These are phyloP conservation scores for Amphibalanus amphitrite DNA, from an alignment of 1,140 invertebrate genomes.

Conservation along the genomic window DNA sequence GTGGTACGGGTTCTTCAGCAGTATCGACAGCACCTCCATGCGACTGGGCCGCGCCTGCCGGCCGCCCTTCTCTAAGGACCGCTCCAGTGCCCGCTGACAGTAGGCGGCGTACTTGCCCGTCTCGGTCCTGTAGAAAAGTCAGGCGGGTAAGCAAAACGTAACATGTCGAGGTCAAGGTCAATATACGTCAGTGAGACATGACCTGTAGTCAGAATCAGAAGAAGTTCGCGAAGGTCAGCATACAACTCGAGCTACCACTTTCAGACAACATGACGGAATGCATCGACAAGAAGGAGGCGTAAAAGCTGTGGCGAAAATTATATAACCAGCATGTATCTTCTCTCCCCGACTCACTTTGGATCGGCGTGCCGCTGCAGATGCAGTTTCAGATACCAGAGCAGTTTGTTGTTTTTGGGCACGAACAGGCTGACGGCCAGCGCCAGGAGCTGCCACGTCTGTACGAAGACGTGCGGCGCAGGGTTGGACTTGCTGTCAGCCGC, in stretches of 20 bases:
- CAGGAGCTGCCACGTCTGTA: constrained; percentile 88
- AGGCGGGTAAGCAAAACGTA: constrained; percentile 14
- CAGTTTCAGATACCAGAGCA: constrained; percentile 83
- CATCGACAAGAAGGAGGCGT: constrained; percentile 2
- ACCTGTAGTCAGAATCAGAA: background rate
- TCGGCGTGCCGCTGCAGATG: constrained; percentile 80
- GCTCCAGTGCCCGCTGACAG: constrained; percentile 75
- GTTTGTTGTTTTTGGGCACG: constrained; percentile 71
- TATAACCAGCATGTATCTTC: background rate
- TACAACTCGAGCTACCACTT: no score
- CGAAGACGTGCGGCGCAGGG: constrained; percentile 21
- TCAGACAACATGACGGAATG: background rate
- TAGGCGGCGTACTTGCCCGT: constrained; percentile 91
- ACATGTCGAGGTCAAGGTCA: constrained; percentile 33
- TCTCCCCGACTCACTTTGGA: constrained; percentile 45
- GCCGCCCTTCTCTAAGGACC: constrained; percentile 65
- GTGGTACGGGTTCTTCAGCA: constrained; percentile 90
- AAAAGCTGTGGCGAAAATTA: background rate
- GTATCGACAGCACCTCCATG: constrained; percentile 88
- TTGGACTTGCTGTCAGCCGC: no score
- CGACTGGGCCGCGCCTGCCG: constrained; percentile 77
- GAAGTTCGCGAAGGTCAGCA: no score
- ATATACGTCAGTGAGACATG: background rate
- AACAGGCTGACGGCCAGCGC: constrained; percentile 82
- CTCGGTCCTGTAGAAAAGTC: constrained; percentile 45